Evolutionary conservation across 2,888 invertebrate genomes (phyloP), one percentile per base, ranked within the genome.

Genomic region (Aporophyla lueneburgensis): DNA sequence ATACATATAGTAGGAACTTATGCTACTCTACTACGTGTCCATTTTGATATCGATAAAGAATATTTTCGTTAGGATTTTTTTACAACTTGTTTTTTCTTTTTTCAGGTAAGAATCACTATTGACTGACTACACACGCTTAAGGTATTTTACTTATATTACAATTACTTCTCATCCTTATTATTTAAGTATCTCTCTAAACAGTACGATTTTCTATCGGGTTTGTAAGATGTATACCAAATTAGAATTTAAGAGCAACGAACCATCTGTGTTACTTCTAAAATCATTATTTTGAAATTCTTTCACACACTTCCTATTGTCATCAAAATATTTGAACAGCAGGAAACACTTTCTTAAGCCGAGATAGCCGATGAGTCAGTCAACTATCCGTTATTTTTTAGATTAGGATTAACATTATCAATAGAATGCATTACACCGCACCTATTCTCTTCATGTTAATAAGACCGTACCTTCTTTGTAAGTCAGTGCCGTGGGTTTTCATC

Each of bases 361-460:
- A 83, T 79, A 75, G 51, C 33, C 70, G 84, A 80, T 87, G 87
- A 86, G 62, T 82, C 83, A 87, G 70, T 67, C 63, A 46, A 70
- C 59, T 76, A 85, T 81, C 70, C 78, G 78, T 86, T 87, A 80
- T 83, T 81, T 85, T 88, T 86, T 78, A 81, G 78, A 88, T 89
- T 84, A 84, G 87, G 81, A 87, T 87, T 88, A 87, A 80, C 73
- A 81, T 88, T 88, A 89, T 87, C 91, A 87, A 90, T 85, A 88
- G 85, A 87, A 91, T 89, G 87, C 88, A 91, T 91, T 91, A 90
- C 89, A 91, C 90, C 83, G 87, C 90, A 91, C 91, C 89, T 89
- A 91, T 92, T 91, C 90, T 92, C 87, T 91, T 88, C 84, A 91
- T 92, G 91, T 89, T 92, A 91, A 91, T 92, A 91, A 91, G 90